Evolutionary conservation across 2,113 vertebrate species (phyloP).

Genomic region (Perca flavescens): DNA sequence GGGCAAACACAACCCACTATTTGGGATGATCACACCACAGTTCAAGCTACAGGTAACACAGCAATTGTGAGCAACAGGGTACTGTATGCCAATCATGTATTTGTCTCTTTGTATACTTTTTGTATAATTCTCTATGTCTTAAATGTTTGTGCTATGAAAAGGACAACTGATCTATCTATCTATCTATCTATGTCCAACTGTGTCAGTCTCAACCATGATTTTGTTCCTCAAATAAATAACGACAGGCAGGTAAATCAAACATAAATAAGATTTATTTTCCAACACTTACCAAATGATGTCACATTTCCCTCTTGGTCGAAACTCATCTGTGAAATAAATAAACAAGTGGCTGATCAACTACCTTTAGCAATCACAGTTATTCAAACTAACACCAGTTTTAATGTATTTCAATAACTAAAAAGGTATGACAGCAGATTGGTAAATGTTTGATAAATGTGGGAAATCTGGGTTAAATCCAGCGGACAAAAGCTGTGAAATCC

Average conservation of each 20-base stretch:
- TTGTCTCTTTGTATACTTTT: too few species aligned
- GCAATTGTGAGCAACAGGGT: background rate
- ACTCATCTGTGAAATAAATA: slow-evolving; percentile 87
- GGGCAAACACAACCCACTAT: background rate
- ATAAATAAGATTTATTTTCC: background rate
- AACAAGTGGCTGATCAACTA: background rate
- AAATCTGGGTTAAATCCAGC: background rate
- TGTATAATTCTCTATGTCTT: too few species aligned
- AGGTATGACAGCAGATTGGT: background rate
- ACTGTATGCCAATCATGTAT: background rate
- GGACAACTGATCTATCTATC: too few species aligned
- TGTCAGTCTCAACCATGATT: background rate
- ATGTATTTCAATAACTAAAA: background rate
- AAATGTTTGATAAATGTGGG: background rate
- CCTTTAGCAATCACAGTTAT: background rate
- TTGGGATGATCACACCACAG: background rate
- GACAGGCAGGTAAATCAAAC: background rate
- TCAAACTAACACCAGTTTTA: background rate
- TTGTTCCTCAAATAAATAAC: background rate
- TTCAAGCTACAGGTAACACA: slow-evolving; percentile 1
- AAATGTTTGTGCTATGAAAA: too few species aligned
- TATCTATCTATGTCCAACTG: too few species aligned
- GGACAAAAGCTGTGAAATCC: background rate
- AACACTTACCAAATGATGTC: slow-evolving; percentile 91
- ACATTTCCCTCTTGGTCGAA: slow-evolving; percentile 92